phyloP scores from a whole-genome alignment of 1,140 invertebrate species.

The Pararge aegeria region DNA sequence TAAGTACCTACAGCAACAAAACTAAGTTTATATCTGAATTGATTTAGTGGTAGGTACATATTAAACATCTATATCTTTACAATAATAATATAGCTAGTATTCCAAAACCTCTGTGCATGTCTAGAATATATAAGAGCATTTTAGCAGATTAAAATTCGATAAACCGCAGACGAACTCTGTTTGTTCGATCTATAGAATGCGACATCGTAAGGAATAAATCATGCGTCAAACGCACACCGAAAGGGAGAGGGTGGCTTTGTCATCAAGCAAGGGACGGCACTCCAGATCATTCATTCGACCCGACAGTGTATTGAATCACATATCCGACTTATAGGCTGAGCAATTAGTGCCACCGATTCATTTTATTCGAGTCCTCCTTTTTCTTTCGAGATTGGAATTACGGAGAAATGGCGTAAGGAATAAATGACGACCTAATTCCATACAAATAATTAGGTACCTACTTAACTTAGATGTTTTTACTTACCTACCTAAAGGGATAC shows the following conservation, averaged over 20 bases:
- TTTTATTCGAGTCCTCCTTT: slow-evolving; percentile 36
- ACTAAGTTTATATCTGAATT: too few relatives aligned
- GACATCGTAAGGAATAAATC: slow-evolving; percentile 42
- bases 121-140: too few relatives aligned
- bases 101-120: too few relatives aligned
- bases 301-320: slow-evolving; percentile 49
- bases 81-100: too few relatives aligned
- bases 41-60: too few relatives aligned
- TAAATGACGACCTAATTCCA: background rate
- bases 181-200: slow-evolving; percentile 22
- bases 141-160: background rate
- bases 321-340: slow-evolving; percentile 38
- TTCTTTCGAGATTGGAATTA: background rate
- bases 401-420: background rate
- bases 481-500: too few relatives aligned
- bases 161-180: slow-evolving; percentile 4
- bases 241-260: slow-evolving; percentile 44
- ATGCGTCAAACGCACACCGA: slow-evolving; percentile 49
- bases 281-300: slow-evolving; percentile 45
- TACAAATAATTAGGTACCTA: too few relatives aligned
- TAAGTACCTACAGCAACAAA: too few relatives aligned
- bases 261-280: slow-evolving; percentile 36
- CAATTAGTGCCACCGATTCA: slow-evolving; percentile 45
- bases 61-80: too few relatives aligned
- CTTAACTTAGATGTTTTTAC: too few relatives aligned